Base-by-base conservation (phyloP, 2,888 invertebrate genomes). In the Pseudoips prasinana region DNA sequence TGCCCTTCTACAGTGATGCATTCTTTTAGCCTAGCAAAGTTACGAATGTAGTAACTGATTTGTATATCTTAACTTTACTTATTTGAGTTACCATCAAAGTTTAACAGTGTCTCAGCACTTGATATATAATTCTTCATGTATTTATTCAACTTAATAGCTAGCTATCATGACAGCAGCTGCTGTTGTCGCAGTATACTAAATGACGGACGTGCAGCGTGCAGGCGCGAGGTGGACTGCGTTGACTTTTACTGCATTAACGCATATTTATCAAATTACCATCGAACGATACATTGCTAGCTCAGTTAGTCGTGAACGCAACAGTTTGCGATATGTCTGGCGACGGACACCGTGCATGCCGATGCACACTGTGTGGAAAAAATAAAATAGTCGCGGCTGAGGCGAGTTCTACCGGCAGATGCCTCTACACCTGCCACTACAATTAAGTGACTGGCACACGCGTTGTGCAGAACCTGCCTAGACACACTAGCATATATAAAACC, bases 381-480 rank as follows among this genome's bases (percentile, higher is more conserved):
- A 67, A 73, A 73, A 69, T 78, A 66, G 71, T 71, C 64, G n/a
- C 20, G n/a, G 14, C 20, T 68, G 53, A 66, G 60, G 63, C 67
- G 62, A 70, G 73, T 70, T 6, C 20, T 7, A 69, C 66, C 70
- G 79, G 82, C 87, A 87, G 87, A 86, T 87, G 87, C 78, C 66
- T 43, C 58, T 51, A 62, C 87, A 87, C 86, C 87, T 88, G 87
- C 72, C 69, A 33, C 60, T 43, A 68, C 79, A 84, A 84, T 84
- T 83, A 84, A 71, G 59, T 20, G 14, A 7, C 20, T 20, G 65
- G 64, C 73, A 78, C 79, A 79, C 81, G 79, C 76, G 73, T 73
- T 68, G 56, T 59, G 57, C 56, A 59, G 57, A 65, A 62, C 56
- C 49, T 50, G 58, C 52, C 52, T 55, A 58, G 55, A 43, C 25